Evolutionary conservation across 2,888 invertebrate species (phyloP), one percentile per base, ranked within the genome.

Genomic region (Zygothrica quintamaculata): DNA sequence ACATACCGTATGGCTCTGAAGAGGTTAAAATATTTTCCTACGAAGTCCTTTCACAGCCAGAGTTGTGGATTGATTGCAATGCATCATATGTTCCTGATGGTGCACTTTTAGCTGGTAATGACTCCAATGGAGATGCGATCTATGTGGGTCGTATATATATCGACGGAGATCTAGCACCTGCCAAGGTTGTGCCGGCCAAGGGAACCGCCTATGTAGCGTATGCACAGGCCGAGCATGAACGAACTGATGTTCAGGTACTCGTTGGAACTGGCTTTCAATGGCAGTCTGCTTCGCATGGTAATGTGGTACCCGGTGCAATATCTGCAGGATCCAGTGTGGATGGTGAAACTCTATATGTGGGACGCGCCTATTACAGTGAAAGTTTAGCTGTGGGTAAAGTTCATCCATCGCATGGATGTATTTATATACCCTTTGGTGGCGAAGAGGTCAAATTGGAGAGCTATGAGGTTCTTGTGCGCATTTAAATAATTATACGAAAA

Each of bases 351-450:
- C 86, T 93, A 9, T 93, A 91, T 72, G 90, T 93, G 69, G 93
- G 93, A 7, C 90, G 93, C 29, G 92, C 91, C 0, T 78, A 89
- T 61, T 91, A 93, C 76, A 91, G 91, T 42, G 93, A 92, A 12
- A 88, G 88, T 18, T 13, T 86, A 36, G 73, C 77, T 6, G 71
- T 84, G 9, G 88, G 88, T 6, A 68, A 94, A 93, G 92, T 95
- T 16, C 94, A 94, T 76, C 92, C 93, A 0, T 93, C 93, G 65
- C 94, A 94, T 84, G 93, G 92, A 13, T 90, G 91, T 16, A 93
- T 94, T 78, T 94, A 94, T 90, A 93, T 94, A 69, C 94, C 94
- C 5, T 94, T 93, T 88, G 94, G 92, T 56, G 94, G 95, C 0
- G 93, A 93, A 87, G 95, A 95, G 88, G 90, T 92, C 68, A 92